phyloP scores from a whole-genome alignment of 2,113 vertebrate species.

The Lasiurus cinereus region DNA sequence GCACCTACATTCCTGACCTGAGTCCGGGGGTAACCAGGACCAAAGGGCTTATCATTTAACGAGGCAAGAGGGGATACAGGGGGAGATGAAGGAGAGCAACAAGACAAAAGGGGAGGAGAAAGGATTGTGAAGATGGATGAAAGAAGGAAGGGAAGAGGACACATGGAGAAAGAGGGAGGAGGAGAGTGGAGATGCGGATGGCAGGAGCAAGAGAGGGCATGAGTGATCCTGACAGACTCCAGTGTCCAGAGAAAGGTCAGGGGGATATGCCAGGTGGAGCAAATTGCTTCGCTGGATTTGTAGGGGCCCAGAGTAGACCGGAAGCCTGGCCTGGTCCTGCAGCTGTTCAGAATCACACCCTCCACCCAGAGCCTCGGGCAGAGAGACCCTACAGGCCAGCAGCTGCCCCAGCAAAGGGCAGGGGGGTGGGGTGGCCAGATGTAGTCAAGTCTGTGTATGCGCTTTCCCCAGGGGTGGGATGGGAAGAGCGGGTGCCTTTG shows the following conservation, averaged over 20 bases:
- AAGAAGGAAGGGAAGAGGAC: neutral
- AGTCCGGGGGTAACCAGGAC: neutral
- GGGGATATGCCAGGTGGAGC: neutral
- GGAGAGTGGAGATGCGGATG: neutral
- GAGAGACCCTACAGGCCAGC: neutral
- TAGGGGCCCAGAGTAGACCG: neutral
- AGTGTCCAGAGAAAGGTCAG: neutral
- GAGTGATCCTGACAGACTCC: neutral
- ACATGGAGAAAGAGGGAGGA: neutral
- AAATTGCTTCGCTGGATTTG: neutral
- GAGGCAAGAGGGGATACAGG: neutral
- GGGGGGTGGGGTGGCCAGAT: neutral
- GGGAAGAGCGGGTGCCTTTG: neutral
- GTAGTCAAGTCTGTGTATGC: neutral
- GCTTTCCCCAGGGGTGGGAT: neutral
- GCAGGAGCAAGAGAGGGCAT: neutral
- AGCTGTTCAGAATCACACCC: conserved; percentile 36
- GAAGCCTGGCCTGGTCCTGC: neutral
- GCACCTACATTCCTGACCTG: neutral
- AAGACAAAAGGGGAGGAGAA: neutral
- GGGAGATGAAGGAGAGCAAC: neutral
- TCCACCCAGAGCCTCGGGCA: neutral
- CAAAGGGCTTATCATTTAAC: neutral
- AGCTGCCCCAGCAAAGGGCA: neutral
- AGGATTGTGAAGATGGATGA: neutral